These are phyloP conservation scores for Macropis europaea DNA, from an alignment of 2,888 invertebrate species.

Conservation along the genomic window DNA sequence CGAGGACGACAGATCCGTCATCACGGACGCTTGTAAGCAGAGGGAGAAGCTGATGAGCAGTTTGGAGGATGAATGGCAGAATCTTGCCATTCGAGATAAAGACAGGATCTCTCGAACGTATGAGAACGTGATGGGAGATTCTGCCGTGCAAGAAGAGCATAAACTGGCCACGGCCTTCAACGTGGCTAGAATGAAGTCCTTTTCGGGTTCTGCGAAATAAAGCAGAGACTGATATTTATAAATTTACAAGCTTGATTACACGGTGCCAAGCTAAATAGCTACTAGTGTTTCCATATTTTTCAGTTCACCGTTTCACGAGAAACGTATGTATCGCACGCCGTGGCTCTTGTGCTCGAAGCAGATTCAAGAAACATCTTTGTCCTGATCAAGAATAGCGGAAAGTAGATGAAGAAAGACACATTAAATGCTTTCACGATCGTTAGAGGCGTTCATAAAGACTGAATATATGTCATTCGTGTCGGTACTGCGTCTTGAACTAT, in stretches of 20 bases:
- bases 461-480: constrained; percentile 2
- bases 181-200: constrained; percentile 5
- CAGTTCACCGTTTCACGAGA: neutral
- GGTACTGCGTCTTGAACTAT: neutral
- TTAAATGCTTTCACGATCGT: neutral
- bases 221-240: neutral
- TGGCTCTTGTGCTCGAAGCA: neutral
- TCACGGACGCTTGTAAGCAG: constrained; percentile 57
- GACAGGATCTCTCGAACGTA: constrained; percentile 66
- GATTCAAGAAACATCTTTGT: neutral
- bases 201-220: constrained; percentile 5
- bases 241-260: constrained; percentile 17
- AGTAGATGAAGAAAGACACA: neutral
- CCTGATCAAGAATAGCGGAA: neutral
- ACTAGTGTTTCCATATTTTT: constrained; percentile 8
- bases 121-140: constrained; percentile 52
- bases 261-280: constrained; percentile 11
- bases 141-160: constrained; percentile 59
- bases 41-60: constrained; percentile 67
- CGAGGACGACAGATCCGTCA: constrained; percentile 67
- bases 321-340: neutral
- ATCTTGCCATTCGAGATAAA: constrained; percentile 70
- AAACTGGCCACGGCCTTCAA: constrained; percentile 19
- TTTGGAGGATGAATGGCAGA: constrained; percentile 73
- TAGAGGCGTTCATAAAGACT: constrained; percentile 11